These are phyloP conservation scores for Lasioglossum lativentre DNA, from an alignment of 2,888 invertebrate genomes.

Conservation along the genomic window DNA sequence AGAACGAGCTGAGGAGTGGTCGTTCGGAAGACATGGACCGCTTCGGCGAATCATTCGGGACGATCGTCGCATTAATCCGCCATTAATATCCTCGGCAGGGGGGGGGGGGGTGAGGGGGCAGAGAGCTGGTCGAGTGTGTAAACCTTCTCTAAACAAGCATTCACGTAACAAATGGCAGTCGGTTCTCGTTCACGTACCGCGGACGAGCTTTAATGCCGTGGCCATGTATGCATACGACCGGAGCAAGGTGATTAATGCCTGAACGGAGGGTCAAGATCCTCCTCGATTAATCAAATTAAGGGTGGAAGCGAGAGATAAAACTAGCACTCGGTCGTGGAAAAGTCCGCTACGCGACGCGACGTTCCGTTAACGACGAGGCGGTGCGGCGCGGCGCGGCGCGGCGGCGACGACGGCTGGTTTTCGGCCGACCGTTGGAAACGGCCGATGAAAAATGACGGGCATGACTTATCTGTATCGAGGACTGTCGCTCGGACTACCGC, in stretches of 20 bases:
- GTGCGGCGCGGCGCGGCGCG: constrained; percentile 20
- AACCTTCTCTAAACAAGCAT: constrained; percentile 83
- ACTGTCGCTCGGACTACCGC: constrained; percentile 49
- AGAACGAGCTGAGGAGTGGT: background rate
- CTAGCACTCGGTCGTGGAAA: constrained; percentile 79
- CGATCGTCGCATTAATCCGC: constrained; percentile 83
- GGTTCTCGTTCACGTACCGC: constrained; percentile 62
- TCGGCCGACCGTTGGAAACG: constrained; percentile 72
- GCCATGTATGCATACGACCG: constrained; percentile 83
- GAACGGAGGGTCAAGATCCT: constrained; percentile 79
- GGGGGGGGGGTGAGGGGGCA: background rate
- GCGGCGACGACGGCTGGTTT: constrained; percentile 45
- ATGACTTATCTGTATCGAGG: constrained; percentile 84
- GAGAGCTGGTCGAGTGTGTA: constrained; percentile 80
- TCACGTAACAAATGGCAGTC: constrained; percentile 81
- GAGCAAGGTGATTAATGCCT: constrained; percentile 82
- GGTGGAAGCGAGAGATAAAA: constrained; percentile 83
- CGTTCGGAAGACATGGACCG: background rate
- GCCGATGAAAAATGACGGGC: constrained; percentile 80
- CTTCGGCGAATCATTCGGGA: constrained; percentile 48
- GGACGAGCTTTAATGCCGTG: constrained; percentile 76
- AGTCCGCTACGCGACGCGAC: constrained; percentile 69
- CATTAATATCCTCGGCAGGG: constrained; percentile 80
- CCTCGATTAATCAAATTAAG: constrained; percentile 84
- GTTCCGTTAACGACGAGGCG: constrained; percentile 49